These are phyloP conservation scores for Antheraea yamamai DNA, from an alignment of 2,888 invertebrate species.

Conservation along the genomic window DNA sequence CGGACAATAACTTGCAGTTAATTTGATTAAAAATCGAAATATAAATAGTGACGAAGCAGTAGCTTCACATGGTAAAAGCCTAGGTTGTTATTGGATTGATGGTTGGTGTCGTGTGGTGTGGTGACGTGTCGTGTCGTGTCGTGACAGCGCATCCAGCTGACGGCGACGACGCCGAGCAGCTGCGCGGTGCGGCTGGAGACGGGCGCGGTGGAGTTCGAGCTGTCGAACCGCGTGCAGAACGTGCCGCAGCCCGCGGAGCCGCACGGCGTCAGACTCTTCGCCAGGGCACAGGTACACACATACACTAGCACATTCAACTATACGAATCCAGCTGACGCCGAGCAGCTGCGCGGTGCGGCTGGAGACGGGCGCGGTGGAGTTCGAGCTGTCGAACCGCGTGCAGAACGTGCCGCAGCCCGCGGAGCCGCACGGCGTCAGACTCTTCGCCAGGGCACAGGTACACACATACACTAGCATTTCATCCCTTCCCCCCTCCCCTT, in stretches of 20 bases:
- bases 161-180: constrained; percentile 98
- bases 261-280: constrained; percentile 87
- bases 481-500: too few relatives aligned
- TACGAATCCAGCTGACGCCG: constrained; percentile 98
- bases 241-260: constrained; percentile 90
- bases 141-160: constrained; percentile 93
- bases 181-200: constrained; percentile 98
- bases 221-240: constrained; percentile 97
- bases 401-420: constrained; percentile 92
- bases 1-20: too few relatives aligned
- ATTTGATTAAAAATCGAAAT: too few relatives aligned
- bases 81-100: too few relatives aligned
- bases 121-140: background rate
- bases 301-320: background rate
- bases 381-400: constrained; percentile 96
- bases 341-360: constrained; percentile 97
- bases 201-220: constrained; percentile 94
- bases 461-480: too few relatives aligned
- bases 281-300: constrained; percentile 73
- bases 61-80: too few relatives aligned
- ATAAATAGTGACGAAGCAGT: too few relatives aligned
- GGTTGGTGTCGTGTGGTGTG: background rate
- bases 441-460: constrained; percentile 86
- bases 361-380: constrained; percentile 96
- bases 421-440: constrained; percentile 85